A percentile compares a stretch with the other conserved stretches of the same genome.
Evolutionary conservation across 2,113 vertebrate species (phyloP).

Genomic region (Ctenodactylus gundi): DNA sequence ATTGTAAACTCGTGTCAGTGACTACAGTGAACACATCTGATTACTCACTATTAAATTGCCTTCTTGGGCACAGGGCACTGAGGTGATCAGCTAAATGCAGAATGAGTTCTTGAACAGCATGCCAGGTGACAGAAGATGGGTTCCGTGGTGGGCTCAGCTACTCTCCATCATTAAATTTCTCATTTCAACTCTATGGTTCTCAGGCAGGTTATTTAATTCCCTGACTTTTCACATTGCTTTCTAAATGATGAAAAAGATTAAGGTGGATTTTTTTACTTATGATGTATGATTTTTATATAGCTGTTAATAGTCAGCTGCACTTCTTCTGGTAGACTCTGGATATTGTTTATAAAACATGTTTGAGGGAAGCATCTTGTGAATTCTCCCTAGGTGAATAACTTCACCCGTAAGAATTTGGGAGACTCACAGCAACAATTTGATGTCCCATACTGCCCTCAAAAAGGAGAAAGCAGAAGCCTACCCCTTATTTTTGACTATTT

Average conservation of each 20-base stretch:
- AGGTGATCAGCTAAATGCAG: conserved; percentile 61
- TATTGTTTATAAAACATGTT: too few relatives aligned
- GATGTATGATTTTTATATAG: not conserved
- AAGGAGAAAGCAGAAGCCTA: not conserved
- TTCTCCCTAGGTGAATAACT: not conserved
- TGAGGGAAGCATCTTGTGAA: not conserved
- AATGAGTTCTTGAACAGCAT: conserved; percentile 34
- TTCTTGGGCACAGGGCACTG: conserved; percentile 59
- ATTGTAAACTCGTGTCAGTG: conserved; percentile 79
- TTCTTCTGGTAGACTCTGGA: not conserved
- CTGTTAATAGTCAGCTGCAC: not conserved
- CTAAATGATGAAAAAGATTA: not conserved
- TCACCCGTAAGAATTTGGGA: not conserved
- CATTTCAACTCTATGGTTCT: not conserved
- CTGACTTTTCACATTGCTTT: not conserved
- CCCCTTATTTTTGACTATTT: not conserved
- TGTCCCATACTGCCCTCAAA: not conserved
- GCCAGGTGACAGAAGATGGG: not conserved
- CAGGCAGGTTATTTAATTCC: not conserved
- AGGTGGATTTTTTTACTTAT: not conserved
- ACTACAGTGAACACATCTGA: conserved; percentile 75
- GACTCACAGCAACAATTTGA: not conserved
- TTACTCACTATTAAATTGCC: conserved; percentile 77
- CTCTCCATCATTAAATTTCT: not conserved
- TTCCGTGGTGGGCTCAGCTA: not conserved